phyloP scores from a whole-genome alignment of 2,888 invertebrate genomes.

The Rotaria sp. region DNA sequence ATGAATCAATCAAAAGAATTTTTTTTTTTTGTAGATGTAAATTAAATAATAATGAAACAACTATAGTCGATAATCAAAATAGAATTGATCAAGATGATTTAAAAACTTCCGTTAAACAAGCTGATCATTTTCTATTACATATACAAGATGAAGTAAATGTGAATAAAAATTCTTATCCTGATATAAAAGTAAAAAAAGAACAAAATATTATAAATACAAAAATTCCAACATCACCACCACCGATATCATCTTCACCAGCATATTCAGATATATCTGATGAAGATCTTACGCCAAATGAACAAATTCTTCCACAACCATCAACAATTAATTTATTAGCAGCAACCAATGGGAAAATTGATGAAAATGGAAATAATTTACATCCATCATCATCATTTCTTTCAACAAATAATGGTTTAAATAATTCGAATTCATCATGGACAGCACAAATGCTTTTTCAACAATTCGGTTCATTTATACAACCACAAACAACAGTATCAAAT shows the following conservation, averaged over 20 bases:
- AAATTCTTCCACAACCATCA: background rate
- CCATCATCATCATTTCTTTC: background rate
- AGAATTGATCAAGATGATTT: background rate
- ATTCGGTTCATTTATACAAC: background rate
- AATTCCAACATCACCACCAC: background rate
- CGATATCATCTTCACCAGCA: background rate
- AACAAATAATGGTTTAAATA: background rate
- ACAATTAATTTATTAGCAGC: background rate
- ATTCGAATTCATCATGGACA: background rate
- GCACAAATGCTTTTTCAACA: constrained; percentile 6
- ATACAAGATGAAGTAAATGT: background rate
- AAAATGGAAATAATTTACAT: background rate
- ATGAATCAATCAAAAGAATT: too few relatives aligned
- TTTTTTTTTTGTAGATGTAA: background rate
- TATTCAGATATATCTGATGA: constrained; percentile 5
- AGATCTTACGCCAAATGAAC: background rate
- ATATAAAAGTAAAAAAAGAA: background rate
- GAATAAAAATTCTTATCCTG: background rate
- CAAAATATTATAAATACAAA: background rate
- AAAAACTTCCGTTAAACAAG: background rate
- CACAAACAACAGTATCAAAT: background rate
- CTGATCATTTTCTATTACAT: background rate
- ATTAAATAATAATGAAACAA: background rate
- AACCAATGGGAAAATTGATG: background rate
- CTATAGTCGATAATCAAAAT: background rate